These are phyloP conservation scores for Lutraria lutraria DNA, from an alignment of 2,888 invertebrate genomes.

Conservation along the genomic window DNA sequence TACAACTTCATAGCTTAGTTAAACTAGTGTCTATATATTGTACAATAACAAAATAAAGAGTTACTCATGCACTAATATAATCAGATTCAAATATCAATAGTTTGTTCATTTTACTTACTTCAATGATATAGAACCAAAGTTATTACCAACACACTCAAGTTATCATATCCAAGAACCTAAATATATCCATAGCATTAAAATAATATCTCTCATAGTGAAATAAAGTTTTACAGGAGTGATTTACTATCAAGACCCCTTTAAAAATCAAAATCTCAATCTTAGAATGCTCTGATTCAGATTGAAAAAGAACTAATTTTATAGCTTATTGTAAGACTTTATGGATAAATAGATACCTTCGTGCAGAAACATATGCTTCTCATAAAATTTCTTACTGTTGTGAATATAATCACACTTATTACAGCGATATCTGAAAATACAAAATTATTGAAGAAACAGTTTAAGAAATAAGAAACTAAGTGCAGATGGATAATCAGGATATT, in stretches of 20 bases:
- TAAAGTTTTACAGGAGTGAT: too few relatives aligned
- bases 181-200: too few relatives aligned
- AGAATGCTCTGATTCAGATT: too few relatives aligned
- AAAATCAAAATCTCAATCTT: too few relatives aligned
- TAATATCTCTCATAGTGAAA: too few relatives aligned
- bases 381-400: conserved; percentile 51
- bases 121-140: neutral
- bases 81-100: neutral
- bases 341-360: conserved; percentile 44
- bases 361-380: conserved; percentile 50
- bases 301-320: too few relatives aligned
- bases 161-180: too few relatives aligned
- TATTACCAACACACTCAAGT: neutral
- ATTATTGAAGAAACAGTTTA: too few relatives aligned
- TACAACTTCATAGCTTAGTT: neutral
- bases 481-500: too few relatives aligned
- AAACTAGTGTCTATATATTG: neutral
- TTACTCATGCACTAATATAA: neutral
- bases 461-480: too few relatives aligned
- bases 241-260: too few relatives aligned
- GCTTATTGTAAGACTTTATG: too few relatives aligned
- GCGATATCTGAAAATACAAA: conserved; percentile 38
- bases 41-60: neutral
- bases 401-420: conserved; percentile 52
- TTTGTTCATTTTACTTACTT: neutral